phyloP scores from a whole-genome alignment of 2,113 vertebrate genomes.

The Pampusana beccarii region DNA sequence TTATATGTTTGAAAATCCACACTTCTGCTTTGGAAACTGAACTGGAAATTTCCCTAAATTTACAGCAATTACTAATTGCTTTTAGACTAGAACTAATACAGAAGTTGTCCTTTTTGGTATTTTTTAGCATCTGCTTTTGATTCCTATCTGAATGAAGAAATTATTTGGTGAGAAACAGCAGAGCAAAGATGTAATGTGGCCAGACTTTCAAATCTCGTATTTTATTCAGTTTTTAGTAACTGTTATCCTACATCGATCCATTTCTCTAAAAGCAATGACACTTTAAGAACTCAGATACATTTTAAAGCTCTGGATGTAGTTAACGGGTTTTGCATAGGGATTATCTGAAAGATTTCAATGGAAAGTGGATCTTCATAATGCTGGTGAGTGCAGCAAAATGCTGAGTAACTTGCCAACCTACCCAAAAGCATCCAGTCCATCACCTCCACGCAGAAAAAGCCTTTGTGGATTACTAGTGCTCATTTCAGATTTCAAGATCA shows the following conservation, averaged over 20 bases:
- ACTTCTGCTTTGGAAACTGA: neutral
- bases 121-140: neutral
- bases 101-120: neutral
- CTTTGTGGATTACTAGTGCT: neutral
- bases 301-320: neutral
- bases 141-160: neutral
- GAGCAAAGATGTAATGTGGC: neutral
- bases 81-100: neutral
- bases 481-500: neutral
- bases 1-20: neutral
- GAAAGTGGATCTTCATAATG: neutral
- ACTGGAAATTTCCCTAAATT: neutral
- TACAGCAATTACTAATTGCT: neutral
- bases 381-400: neutral
- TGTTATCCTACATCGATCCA: neutral
- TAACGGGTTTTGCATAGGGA: neutral
- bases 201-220: neutral
- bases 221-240: neutral
- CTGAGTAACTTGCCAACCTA: neutral
- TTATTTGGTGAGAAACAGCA: neutral
- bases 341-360: neutral
- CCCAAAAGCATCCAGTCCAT: neutral
- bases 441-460: neutral
- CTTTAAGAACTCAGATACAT: neutral
- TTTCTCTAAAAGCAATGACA: neutral